Evolutionary conservation across 2,797 vertebrate species (phyloP).

Genomic region (Champsocephalus gunnari): DNA sequence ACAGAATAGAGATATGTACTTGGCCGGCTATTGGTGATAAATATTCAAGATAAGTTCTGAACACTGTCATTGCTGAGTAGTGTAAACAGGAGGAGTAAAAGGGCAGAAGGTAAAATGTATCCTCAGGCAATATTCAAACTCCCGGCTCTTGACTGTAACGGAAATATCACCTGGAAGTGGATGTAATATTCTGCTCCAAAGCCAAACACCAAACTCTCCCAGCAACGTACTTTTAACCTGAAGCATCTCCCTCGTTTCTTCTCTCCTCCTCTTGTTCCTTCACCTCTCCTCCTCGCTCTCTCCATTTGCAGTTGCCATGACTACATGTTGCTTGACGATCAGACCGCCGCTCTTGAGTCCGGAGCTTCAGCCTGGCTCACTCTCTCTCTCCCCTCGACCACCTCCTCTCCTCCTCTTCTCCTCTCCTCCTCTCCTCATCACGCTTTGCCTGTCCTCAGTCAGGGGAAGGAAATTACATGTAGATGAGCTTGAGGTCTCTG

Average conservation of each 20-base stretch:
- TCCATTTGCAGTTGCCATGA: slow-evolving; percentile 75
- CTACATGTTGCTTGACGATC: slow-evolving; percentile 76
- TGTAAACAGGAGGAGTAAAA: slow-evolving; percentile 49
- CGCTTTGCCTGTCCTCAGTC: slow-evolving; percentile 46
- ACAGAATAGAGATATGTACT: slow-evolving; percentile 52
- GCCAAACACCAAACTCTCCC: slow-evolving; percentile 46
- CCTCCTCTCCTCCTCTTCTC: slow-evolving; percentile 52
- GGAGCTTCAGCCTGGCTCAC: slow-evolving; percentile 51
- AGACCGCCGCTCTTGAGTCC: slow-evolving; percentile 66
- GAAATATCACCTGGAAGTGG: slow-evolving; percentile 57
- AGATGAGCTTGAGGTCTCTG: slow-evolving; percentile 58
- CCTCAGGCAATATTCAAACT: slow-evolving; percentile 56
- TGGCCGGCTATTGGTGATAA: slow-evolving; percentile 44
- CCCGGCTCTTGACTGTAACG: slow-evolving; percentile 36
- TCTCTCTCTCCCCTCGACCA: slow-evolving; percentile 54
- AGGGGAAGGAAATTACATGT: slow-evolving; percentile 62
- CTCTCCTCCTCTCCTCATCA: slow-evolving; percentile 62
- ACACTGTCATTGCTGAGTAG: slow-evolving; percentile 65
- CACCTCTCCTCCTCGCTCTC: slow-evolving; percentile 41
- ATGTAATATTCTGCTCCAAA: slow-evolving; percentile 50
- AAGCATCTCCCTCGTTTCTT: slow-evolving; percentile 54
- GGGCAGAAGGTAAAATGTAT: slow-evolving; percentile 52
- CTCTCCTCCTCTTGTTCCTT: slow-evolving; percentile 38
- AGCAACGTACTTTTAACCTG: slow-evolving; percentile 56
- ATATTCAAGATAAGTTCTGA: slow-evolving; percentile 52